Evolutionary conservation across 2,113 vertebrate species (phyloP), one percentile per base, ranked within the genome.

Genomic region (Atherinomorus stipes): DNA sequence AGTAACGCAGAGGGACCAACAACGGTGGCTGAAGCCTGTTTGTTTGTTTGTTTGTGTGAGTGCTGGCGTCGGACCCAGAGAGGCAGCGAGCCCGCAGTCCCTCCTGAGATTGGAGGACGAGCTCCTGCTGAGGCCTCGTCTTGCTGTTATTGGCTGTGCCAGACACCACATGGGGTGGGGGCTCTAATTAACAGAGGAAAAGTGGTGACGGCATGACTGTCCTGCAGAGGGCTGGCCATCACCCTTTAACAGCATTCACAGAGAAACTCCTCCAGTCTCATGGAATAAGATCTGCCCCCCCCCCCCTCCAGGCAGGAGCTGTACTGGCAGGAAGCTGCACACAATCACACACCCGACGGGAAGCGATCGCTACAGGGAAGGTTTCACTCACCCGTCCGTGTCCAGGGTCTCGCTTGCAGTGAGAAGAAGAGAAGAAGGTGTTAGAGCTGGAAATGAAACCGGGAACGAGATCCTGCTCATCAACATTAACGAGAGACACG

Each of bases 311-410:
- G 59, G 67, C 37, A 64, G 64, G 52, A 21, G 59, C 58, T 42
- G 45, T 4, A n/a, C 0, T 61, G 40, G 28, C 73, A 67, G 45
- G 61, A 38, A 62, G 8, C 44, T 12, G 44, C 69, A 72, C 31
- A 34, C 31, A 34, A 34, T 34, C 31, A 34, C 18, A 71, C 50
- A 83, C 42, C 73, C 57, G n/a, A 21, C 56, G 26, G 49, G 49
- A 18, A 38, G 31, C n/a, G n/a, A n/a, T n/a, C n/a, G n/a, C n/a
- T n/a, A n/a, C n/a, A n/a, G n/a, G n/a, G n/a, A n/a, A n/a, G n/a
- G n/a, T n/a, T n/a, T 51, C 70, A 83, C 85, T 96, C 95, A 98
- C 97, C 97, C 94, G 64, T 95, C 94, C 83, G 81, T 90, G 82
- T 94, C 95, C 91, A 91, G 93, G 62, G 90, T 95, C 91, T 95